These are phyloP conservation scores for Chloroclysta siterata DNA, from an alignment of 2,888 invertebrate species.

Conservation along the genomic window DNA sequence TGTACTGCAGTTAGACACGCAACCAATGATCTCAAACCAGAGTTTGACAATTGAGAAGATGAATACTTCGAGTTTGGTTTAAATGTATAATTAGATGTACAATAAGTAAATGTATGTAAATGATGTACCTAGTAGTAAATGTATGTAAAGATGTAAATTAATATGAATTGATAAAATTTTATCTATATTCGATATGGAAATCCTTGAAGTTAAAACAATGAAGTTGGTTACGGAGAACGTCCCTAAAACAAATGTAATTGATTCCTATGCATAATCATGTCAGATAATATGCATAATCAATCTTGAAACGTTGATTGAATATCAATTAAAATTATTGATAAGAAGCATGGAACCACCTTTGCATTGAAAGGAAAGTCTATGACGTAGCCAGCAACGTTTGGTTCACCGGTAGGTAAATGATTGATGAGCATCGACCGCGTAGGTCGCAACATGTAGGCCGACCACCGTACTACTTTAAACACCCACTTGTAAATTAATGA, in stretches of 20 bases:
- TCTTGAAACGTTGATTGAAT: constrained; percentile 42
- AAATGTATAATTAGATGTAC: constrained; percentile 4
- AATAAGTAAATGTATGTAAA: neutral
- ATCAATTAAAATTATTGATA: constrained; percentile 42
- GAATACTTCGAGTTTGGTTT: constrained; percentile 35
- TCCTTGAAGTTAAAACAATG: constrained; percentile 47
- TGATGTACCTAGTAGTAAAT: neutral
- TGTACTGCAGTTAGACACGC: constrained; percentile 79
- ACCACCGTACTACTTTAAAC: constrained; percentile 65
- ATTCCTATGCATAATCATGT: constrained; percentile 44
- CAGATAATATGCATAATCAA: constrained; percentile 28
- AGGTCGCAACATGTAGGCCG: constrained; percentile 66
- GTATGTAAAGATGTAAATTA: neutral
- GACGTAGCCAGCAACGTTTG: constrained; percentile 27
- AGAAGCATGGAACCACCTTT: constrained; percentile 48
- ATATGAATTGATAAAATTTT: neutral
- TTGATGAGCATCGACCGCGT: constrained; percentile 72
- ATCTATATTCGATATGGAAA: constrained; percentile 41
- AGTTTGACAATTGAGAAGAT: constrained; percentile 54
- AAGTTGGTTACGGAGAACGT: constrained; percentile 43
- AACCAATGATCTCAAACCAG: constrained; percentile 67
- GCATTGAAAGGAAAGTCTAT: constrained; percentile 33
- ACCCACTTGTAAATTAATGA: constrained; percentile 65
- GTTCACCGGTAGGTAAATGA: constrained; percentile 64
- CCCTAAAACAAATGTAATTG: constrained; percentile 47